phyloP scores from a whole-genome alignment of 2,888 invertebrate species.

The Cylindroiulus punctatus region DNA sequence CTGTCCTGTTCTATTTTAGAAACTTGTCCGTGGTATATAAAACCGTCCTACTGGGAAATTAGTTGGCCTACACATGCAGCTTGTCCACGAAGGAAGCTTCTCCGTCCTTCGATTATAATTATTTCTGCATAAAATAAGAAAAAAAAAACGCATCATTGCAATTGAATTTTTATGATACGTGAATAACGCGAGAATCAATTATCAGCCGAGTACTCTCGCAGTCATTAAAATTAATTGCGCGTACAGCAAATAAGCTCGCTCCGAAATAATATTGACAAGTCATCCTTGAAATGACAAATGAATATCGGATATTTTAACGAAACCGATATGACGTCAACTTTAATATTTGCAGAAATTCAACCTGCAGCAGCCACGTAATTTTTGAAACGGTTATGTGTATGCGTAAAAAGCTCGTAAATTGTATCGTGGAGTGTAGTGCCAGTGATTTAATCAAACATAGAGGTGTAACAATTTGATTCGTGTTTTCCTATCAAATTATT shows the following conservation, averaged over 20 bases:
- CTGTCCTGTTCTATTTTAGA: constrained; percentile 40
- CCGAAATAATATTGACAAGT: neutral
- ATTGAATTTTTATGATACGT: too few relatives aligned
- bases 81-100: neutral
- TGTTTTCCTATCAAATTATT: constrained; percentile 42
- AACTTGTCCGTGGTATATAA: neutral
- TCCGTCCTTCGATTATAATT: neutral
- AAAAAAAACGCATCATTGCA: too few relatives aligned
- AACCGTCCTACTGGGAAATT: constrained; percentile 23
- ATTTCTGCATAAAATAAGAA: neutral
- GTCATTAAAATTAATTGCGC: neutral
- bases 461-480: constrained; percentile 34
- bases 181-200: neutral
- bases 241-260: neutral
- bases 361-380: neutral
- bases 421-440: neutral
- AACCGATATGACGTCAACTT: neutral
- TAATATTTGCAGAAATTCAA: neutral
- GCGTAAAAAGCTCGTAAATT: neutral
- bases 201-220: neutral
- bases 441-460: neutral
- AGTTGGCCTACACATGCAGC: neutral
- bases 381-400: neutral
- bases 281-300: neutral
- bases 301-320: neutral